phyloP scores from a whole-genome alignment of 2,888 invertebrate genomes.

The Thereva nobilitata region DNA sequence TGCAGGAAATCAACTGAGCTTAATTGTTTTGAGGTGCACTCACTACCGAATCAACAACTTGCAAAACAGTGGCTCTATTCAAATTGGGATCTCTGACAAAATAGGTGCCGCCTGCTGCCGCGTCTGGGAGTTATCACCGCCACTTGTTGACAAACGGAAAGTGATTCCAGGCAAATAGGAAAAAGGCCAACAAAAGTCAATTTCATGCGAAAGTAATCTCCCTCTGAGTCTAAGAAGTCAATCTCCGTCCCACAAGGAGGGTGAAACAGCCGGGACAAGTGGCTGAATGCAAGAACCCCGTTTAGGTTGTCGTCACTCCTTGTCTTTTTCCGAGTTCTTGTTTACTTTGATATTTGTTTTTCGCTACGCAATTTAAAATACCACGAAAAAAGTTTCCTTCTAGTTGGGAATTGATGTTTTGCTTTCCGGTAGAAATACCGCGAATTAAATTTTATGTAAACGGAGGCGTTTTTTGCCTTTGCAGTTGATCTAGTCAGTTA shows the following conservation, averaged over 20 bases:
- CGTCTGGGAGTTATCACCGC: constrained; percentile 29
- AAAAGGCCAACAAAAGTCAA: constrained; percentile 39
- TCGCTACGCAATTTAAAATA: constrained; percentile 18
- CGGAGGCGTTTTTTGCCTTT: constrained; percentile 12
- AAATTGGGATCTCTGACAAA: no score
- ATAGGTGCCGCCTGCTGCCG: background rate
- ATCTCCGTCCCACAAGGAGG: constrained; percentile 18
- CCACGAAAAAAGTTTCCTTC: background rate
- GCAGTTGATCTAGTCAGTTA: constrained; percentile 34
- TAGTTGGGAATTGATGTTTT: background rate
- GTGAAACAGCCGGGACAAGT: constrained; percentile 16
- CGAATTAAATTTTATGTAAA: background rate
- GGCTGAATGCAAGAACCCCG: constrained; percentile 4
- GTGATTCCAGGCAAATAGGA: constrained; percentile 34
- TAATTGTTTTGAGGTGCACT: no score
- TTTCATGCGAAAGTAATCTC: constrained; percentile 40
- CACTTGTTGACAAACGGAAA: constrained; percentile 42
- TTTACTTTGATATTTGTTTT: constrained; percentile 3
- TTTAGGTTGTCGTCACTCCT: background rate
- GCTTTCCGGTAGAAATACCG: constrained; percentile 6
- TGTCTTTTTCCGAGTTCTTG: background rate
- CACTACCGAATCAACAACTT: no score
- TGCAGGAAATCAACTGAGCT: no score
- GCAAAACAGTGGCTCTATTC: no score
- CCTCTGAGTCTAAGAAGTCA: constrained; percentile 10